phyloP scores from a whole-genome alignment of 2,797 vertebrate species.

The Diceros bicornis region DNA sequence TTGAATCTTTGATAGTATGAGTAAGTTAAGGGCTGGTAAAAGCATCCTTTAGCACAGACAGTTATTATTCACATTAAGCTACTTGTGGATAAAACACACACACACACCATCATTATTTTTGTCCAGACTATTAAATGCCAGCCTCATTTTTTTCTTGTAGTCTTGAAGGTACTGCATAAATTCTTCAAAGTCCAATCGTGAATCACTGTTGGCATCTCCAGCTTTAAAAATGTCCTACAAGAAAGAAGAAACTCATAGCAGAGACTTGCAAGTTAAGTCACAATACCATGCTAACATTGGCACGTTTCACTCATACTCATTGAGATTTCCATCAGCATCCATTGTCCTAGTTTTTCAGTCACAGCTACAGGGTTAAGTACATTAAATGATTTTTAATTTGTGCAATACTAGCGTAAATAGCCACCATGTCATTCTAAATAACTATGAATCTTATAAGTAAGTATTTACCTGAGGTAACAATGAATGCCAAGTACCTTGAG shows the following conservation, averaged over 20 bases:
- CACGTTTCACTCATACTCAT: neutral
- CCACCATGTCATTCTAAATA: neutral
- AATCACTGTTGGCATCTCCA: conserved; percentile 92
- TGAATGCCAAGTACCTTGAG: neutral
- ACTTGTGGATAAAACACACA: conserved; percentile 41
- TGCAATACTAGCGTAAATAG: neutral
- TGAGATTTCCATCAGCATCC: neutral
- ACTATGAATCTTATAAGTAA: neutral
- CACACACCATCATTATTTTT: conserved; percentile 95
- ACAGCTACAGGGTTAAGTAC: neutral
- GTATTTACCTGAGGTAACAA: conserved; percentile 15
- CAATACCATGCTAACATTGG: neutral
- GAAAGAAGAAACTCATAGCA: conserved; percentile 77
- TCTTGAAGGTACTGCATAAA: conserved; percentile 96
- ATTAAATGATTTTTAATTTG: neutral
- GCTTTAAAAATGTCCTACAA: conserved; percentile 93
- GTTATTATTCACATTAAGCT: neutral
- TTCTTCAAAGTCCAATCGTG: conserved; percentile 94
- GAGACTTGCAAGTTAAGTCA: neutral
- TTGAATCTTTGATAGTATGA: neutral
- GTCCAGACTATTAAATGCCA: conserved; percentile 97
- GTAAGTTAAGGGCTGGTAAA: neutral
- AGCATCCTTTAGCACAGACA: neutral
- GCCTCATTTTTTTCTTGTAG: conserved; percentile 95
- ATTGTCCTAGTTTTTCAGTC: neutral